Percentiles rank a stretch among this genome's conserved stretches.
These are phyloP conservation scores for Melanocharis versteri DNA, from an alignment of 2,113 vertebrate species.

Conservation along the genomic window DNA sequence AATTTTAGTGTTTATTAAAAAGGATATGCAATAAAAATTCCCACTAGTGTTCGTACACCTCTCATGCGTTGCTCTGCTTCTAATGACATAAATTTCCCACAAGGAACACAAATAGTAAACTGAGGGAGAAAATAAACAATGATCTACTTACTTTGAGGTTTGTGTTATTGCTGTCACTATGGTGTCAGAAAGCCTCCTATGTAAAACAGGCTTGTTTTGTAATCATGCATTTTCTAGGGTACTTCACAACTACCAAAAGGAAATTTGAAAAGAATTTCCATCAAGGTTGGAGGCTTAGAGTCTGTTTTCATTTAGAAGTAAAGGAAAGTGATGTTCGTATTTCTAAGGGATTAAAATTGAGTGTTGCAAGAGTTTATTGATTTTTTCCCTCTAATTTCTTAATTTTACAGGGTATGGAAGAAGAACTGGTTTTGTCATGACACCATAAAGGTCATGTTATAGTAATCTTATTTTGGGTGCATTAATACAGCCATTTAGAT, in stretches of 20 bases:
- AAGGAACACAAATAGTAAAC: background rate
- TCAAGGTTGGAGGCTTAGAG: background rate
- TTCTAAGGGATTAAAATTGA: background rate
- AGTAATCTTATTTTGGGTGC: background rate
- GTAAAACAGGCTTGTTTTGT: background rate
- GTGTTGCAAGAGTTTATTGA: background rate
- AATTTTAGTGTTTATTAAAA: background rate
- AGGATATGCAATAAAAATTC: background rate
- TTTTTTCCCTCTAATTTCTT: background rate
- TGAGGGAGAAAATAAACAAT: background rate
- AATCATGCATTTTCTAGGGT: background rate
- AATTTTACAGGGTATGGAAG: background rate
- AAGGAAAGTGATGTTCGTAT: background rate
- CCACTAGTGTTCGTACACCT: background rate
- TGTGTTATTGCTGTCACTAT: background rate
- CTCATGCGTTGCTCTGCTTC: background rate
- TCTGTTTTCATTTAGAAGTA: background rate
- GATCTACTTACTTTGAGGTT: background rate
- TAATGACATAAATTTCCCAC: background rate
- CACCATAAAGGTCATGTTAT: background rate
- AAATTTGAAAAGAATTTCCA: background rate
- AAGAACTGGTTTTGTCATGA: background rate
- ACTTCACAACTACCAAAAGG: background rate
- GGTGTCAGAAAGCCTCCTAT: background rate
- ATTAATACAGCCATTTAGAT: background rate